These are phyloP conservation scores for Lutraria rhynchaena DNA, from an alignment of 1,140 invertebrate genomes.

Conservation along the genomic window DNA sequence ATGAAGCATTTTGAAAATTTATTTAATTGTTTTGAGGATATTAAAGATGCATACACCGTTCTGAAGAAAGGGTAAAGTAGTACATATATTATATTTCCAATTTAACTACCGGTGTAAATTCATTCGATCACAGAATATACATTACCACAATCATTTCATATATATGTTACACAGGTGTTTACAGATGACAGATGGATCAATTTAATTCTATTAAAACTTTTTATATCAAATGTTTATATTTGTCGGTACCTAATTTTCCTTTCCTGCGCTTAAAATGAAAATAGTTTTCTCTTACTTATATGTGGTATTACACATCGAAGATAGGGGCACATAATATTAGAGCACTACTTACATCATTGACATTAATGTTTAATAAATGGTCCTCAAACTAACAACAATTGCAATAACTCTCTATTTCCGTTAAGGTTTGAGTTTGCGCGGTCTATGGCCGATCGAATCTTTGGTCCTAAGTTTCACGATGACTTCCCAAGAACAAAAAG, in stretches of 20 bases:
- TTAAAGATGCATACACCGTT: slow-evolving; percentile 5
- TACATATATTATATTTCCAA: neutral
- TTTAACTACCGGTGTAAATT: neutral
- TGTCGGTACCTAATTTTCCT: neutral
- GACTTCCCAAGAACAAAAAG: slow-evolving; percentile 55
- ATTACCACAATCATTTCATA: too few relatives aligned
- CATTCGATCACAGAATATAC: too few relatives aligned
- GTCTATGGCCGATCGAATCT: slow-evolving; percentile 58
- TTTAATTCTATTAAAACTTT: too few relatives aligned
- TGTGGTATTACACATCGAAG: too few relatives aligned
- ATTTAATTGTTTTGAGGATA: slow-evolving; percentile 5
- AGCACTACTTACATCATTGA: too few relatives aligned
- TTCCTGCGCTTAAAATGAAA: neutral
- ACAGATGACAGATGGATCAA: too few relatives aligned
- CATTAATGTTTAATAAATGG: neutral
- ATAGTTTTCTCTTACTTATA: too few relatives aligned
- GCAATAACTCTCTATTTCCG: neutral
- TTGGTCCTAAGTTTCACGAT: slow-evolving; percentile 66
- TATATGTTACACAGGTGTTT: too few relatives aligned
- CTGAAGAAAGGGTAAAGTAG: slow-evolving; percentile 26
- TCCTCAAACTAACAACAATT: neutral
- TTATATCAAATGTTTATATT: neutral
- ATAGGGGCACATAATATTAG: too few relatives aligned
- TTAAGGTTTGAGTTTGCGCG: slow-evolving; percentile 60
- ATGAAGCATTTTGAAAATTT: slow-evolving; percentile 16